Evolutionary conservation across 2,888 invertebrate genomes (phyloP).

Genomic region (Trachelus troglodyta): DNA sequence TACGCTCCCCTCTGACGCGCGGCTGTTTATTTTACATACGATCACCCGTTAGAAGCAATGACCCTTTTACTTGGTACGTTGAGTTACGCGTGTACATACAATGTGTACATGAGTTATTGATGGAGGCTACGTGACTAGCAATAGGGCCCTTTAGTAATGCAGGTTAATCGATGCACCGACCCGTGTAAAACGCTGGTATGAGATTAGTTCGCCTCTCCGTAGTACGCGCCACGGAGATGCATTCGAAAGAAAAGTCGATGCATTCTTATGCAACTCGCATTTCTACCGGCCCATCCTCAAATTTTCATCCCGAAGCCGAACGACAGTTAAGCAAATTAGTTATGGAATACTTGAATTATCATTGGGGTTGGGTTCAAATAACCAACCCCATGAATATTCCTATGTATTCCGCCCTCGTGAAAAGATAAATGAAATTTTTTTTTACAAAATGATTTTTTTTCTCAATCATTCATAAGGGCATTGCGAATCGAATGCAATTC

Average conservation of each 20-base stretch:
- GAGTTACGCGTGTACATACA: constrained; percentile 17
- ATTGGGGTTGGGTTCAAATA: neutral
- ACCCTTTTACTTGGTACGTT: constrained; percentile 21
- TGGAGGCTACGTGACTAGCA: constrained; percentile 45
- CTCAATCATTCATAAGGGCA: neutral
- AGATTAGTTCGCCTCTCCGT: constrained; percentile 12
- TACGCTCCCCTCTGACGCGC: constrained; percentile 15
- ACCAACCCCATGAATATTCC: neutral
- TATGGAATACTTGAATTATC: neutral
- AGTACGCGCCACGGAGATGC: constrained; percentile 14
- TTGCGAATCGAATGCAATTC: neutral
- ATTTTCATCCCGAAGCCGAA: neutral
- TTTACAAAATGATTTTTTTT: neutral
- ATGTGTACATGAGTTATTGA: constrained; percentile 39
- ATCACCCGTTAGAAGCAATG: neutral
- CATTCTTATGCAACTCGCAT: constrained; percentile 30
- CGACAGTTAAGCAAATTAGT: neutral
- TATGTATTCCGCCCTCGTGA: neutral
- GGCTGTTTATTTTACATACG: neutral
- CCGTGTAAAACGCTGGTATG: constrained; percentile 49
- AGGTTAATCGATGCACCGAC: constrained; percentile 61
- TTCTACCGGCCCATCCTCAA: neutral
- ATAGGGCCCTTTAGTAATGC: constrained; percentile 44
- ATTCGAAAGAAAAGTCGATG: constrained; percentile 17
- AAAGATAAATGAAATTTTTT: neutral